phyloP scores from a whole-genome alignment of 2,888 invertebrate species.

The Schizotus pectinicornis region DNA sequence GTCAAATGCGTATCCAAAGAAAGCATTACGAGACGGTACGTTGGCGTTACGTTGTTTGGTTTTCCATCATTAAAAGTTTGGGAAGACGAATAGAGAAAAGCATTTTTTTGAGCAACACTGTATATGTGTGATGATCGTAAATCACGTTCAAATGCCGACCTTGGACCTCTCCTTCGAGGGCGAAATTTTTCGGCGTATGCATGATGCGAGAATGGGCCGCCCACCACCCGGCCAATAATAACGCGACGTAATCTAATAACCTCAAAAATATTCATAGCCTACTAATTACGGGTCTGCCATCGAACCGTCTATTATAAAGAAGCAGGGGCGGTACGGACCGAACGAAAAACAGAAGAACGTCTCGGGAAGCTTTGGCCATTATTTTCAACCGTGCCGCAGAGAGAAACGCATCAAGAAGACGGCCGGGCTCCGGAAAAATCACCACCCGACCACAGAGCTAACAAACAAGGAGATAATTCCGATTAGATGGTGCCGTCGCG shows the following conservation, averaged over 20 bases:
- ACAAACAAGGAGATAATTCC: neutral
- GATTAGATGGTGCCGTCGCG: too few species aligned
- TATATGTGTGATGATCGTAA: too few species aligned
- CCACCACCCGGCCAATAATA: neutral
- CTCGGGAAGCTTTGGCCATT: slow-evolving; percentile 4
- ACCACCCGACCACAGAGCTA: slow-evolving; percentile 13
- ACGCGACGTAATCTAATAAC: slow-evolving; percentile 47
- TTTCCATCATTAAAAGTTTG: too few species aligned
- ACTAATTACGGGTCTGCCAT: slow-evolving; percentile 53
- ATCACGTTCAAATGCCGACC: too few species aligned
- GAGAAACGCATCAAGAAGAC: neutral
- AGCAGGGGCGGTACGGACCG: slow-evolving; percentile 53
- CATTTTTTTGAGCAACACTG: too few species aligned
- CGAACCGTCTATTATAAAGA: slow-evolving; percentile 57
- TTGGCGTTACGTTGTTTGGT: too few species aligned
- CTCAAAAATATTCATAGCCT: slow-evolving; percentile 53
- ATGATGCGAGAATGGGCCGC: slow-evolving; percentile 2
- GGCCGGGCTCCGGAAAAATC: slow-evolving; percentile 20
- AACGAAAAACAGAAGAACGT: slow-evolving; percentile 22
- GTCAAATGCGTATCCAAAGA: too few species aligned
- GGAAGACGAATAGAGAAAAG: too few species aligned
- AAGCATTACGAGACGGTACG: too few species aligned
- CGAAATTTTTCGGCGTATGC: neutral
- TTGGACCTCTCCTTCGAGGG: neutral
- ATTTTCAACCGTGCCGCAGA: slow-evolving; percentile 2